Percentiles rank a stretch among this genome's conserved stretches.
Conservation (phyloP, 2,888 invertebrate genomes). For the Agrotis puta region DNA sequence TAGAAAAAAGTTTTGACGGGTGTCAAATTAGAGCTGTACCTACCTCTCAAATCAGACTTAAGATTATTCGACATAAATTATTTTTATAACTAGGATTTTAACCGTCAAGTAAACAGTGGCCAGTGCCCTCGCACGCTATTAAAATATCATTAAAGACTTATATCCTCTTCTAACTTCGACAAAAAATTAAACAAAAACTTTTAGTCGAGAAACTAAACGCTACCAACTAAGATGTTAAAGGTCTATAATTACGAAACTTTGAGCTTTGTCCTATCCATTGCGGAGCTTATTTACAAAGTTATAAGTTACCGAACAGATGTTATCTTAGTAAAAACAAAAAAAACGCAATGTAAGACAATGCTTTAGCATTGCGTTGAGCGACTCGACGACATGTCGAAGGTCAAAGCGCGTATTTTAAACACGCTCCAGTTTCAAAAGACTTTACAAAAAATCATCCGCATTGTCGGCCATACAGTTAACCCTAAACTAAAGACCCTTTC, state of each 20-base stretch:
- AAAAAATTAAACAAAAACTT: slow-evolving; percentile 52
- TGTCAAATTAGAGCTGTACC: slow-evolving; percentile 26
- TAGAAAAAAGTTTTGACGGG: not conserved
- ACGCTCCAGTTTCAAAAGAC: slow-evolving; percentile 70
- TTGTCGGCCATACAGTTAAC: slow-evolving; percentile 84
- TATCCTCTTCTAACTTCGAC: slow-evolving; percentile 27
- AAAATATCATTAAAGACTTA: slow-evolving; percentile 47
- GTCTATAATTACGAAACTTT: slow-evolving; percentile 42
- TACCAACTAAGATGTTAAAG: slow-evolving; percentile 41
- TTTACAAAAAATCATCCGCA: slow-evolving; percentile 78
- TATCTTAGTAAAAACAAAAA: slow-evolving; percentile 70
- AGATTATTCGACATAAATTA: slow-evolving; percentile 5
- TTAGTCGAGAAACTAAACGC: slow-evolving; percentile 18
- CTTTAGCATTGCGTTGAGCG: slow-evolving; percentile 46
- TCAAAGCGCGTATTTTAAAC: slow-evolving; percentile 70
- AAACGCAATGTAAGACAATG: slow-evolving; percentile 68
- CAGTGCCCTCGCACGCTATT: slow-evolving; percentile 25
- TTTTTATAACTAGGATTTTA: not conserved
- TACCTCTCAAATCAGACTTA: not conserved
- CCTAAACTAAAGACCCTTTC: slow-evolving; percentile 86
- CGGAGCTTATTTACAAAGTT: slow-evolving; percentile 37
- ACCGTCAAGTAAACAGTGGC: slow-evolving; percentile 15
- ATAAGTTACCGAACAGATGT: slow-evolving; percentile 51
- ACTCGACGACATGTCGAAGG: slow-evolving; percentile 71
- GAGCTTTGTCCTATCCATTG: slow-evolving; percentile 50